Conservation (phyloP, 2,113 vertebrate species). For the Saimiri boliviensis region DNA sequence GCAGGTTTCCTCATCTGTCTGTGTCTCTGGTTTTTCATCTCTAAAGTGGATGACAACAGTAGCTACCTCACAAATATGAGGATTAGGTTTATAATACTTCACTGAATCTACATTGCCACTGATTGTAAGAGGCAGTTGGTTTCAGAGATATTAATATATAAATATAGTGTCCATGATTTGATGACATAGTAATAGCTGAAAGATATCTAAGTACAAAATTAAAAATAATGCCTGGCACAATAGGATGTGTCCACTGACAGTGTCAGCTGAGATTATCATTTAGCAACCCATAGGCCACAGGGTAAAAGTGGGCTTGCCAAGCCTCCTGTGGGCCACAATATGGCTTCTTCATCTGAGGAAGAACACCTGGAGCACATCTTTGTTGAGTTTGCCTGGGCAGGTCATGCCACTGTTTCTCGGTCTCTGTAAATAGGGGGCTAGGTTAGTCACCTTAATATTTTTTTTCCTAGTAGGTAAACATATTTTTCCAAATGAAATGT, state of each 20-base stretch:
- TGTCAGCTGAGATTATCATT: neutral
- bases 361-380: neutral
- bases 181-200: neutral
- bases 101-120: neutral
- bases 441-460: neutral
- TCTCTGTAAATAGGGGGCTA: neutral
- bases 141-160: neutral
- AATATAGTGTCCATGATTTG: neutral
- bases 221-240: neutral
- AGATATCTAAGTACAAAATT: neutral
- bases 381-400: no score
- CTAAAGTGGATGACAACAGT: neutral
- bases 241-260: neutral
- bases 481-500: neutral
- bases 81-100: neutral
- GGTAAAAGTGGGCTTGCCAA: neutral
- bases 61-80: neutral
- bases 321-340: fast-evolving
- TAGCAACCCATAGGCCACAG: neutral
- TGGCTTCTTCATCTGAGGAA: neutral
- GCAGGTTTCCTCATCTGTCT: neutral
- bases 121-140: neutral
- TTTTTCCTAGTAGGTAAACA: neutral
- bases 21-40: neutral
- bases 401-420: neutral